Percentiles rank a stretch among this genome's conserved stretches.
Conservation (phyloP, 2,888 invertebrate species). For the Crioceris asparagi region DNA sequence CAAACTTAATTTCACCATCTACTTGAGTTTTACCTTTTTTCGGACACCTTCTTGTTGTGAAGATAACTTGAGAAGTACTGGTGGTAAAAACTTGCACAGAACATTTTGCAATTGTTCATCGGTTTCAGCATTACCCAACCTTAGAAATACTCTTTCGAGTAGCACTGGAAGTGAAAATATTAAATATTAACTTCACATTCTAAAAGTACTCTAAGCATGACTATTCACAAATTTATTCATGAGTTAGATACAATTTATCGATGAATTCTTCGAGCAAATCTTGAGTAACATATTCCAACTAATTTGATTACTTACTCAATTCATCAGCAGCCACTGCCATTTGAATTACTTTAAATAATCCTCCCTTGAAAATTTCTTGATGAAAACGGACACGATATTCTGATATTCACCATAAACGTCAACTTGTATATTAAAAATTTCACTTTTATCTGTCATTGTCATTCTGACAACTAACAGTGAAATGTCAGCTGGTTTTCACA, state of each 20-base stretch:
- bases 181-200: too few species aligned
- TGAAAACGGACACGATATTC: too few species aligned
- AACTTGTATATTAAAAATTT: too few species aligned
- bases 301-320: slow-evolving; percentile 9
- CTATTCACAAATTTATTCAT: slow-evolving; percentile 4
- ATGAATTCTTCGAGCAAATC: background rate
- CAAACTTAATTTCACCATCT: background rate
- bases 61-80: slow-evolving; percentile 81
- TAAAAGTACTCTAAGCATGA: slow-evolving; percentile 2
- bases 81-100: slow-evolving; percentile 72
- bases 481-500: too few species aligned
- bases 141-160: slow-evolving; percentile 78
- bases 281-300: background rate
- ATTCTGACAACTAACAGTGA: too few species aligned
- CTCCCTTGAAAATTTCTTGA: too few species aligned
- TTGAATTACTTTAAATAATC: slow-evolving; percentile 1
- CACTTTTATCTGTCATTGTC: too few species aligned
- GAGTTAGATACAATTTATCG: background rate
- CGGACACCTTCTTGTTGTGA: slow-evolving; percentile 77
- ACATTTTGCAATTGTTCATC: slow-evolving; percentile 81
- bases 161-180: slow-evolving; percentile 51
- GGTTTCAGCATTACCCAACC: slow-evolving; percentile 78
- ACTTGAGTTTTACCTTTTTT: slow-evolving; percentile 39
- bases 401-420: too few species aligned
- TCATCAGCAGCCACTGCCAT: slow-evolving; percentile 13